Conservation (phyloP, 2,888 invertebrate species). For the Steromphala cineraria region DNA sequence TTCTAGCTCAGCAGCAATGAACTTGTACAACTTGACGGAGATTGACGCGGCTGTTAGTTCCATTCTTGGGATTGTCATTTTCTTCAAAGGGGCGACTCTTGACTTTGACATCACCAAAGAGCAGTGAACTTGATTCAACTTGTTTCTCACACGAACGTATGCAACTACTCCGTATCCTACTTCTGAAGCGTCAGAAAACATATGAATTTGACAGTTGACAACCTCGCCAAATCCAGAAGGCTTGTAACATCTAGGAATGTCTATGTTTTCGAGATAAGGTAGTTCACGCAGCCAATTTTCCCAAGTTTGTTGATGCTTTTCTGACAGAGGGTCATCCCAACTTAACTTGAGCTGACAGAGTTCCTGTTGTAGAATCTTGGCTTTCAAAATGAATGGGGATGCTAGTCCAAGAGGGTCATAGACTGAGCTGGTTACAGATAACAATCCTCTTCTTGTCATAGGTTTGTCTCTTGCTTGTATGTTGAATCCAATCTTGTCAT, state of each 20-base stretch:
- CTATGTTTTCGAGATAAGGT: neutral
- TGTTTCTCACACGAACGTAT: neutral
- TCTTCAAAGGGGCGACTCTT: conserved; percentile 8
- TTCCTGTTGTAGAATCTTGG: conserved; percentile 12
- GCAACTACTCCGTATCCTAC: neutral
- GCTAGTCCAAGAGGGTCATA: conserved; percentile 24
- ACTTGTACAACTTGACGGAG: neutral
- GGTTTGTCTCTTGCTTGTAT: neutral
- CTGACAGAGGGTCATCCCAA: neutral
- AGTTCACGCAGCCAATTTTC: neutral
- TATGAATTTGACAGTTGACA: neutral
- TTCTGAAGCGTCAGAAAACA: conserved; percentile 7
- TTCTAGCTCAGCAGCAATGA: neutral
- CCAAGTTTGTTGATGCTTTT: neutral
- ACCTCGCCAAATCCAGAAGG: neutral
- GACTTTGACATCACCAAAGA: neutral
- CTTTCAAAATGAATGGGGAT: conserved; percentile 7
- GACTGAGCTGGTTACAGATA: conserved; percentile 11
- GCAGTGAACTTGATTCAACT: neutral
- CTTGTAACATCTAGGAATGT: neutral
- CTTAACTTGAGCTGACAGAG: neutral
- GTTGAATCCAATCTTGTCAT: conserved; percentile 17
- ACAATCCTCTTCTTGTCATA: neutral
- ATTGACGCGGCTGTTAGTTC: conserved; percentile 9
- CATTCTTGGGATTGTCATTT: conserved; percentile 3